These are phyloP conservation scores for Campopleginae sp. DNA, from an alignment of 2,888 invertebrate genomes.

Conservation along the genomic window DNA sequence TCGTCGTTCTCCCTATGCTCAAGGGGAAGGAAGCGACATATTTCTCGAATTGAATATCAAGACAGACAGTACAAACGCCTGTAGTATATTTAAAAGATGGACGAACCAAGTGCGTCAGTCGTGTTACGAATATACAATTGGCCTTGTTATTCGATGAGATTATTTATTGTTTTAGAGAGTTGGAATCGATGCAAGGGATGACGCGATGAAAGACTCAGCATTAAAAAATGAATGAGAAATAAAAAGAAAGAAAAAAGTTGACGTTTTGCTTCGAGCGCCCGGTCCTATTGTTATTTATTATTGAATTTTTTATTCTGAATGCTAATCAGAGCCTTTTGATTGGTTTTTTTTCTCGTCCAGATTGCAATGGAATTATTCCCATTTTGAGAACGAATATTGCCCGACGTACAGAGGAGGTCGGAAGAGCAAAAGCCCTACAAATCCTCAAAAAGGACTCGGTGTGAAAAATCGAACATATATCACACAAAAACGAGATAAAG, in stretches of 20 bases:
- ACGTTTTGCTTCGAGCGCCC: too few species aligned
- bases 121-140: slow-evolving; percentile 38
- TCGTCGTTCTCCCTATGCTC: slow-evolving; percentile 25
- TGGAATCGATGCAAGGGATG: neutral
- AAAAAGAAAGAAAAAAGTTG: neutral
- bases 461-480: slow-evolving; percentile 18
- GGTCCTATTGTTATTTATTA: too few species aligned
- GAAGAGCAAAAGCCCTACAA: neutral
- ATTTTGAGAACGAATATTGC: neutral
- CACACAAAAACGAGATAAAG: slow-evolving; percentile 12
- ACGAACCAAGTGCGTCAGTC: slow-evolving; percentile 46
- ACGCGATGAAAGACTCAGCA: neutral
- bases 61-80: slow-evolving; percentile 25
- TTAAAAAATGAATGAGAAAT: neutral
- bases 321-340: neutral
- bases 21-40: slow-evolving; percentile 60
- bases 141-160: neutral
- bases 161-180: slow-evolving; percentile 5
- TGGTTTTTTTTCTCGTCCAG: too few species aligned
- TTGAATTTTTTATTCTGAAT: neutral
- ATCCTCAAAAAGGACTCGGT: neutral
- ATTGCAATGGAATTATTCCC: neutral
- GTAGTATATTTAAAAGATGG: slow-evolving; percentile 51
- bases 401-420: neutral
- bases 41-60: slow-evolving; percentile 68